Conservation (phyloP, 2,113 vertebrate species). For the Brachypodius melanocephalos region DNA sequence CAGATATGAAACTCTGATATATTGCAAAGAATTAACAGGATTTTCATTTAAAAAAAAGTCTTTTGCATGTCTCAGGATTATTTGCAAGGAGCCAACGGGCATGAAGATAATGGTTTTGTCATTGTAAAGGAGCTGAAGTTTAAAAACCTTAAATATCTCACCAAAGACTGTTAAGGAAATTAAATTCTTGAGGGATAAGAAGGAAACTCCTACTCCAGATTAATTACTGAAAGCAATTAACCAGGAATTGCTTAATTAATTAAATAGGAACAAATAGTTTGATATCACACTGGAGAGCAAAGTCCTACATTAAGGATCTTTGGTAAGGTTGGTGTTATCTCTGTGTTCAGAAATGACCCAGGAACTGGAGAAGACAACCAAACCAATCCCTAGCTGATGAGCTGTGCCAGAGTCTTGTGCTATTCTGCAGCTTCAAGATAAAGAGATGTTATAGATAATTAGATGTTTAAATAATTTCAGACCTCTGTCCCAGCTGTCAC, state of each 20-base stretch:
- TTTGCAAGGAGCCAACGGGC: not conserved
- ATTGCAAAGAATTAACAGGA: not conserved
- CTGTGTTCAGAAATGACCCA: not conserved
- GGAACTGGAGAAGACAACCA: not conserved
- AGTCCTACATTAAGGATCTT: not conserved
- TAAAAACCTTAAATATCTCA: not conserved
- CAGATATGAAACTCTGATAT: not conserved
- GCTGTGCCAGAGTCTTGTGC: not conserved
- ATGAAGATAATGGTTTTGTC: not conserved
- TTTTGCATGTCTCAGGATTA: not conserved
- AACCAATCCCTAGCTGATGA: not conserved
- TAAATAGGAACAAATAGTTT: not conserved
- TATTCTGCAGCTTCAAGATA: not conserved
- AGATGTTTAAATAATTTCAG: not conserved
- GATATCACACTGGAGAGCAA: not conserved
- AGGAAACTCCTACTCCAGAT: not conserved
- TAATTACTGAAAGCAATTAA: slow-evolving; percentile 22
- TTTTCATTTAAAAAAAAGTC: not conserved
- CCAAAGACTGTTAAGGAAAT: not conserved
- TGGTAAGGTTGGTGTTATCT: not conserved
- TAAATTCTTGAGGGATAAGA: not conserved
- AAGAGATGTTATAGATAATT: not conserved
- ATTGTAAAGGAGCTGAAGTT: not conserved
- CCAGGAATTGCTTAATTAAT: not conserved
- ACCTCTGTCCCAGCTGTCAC: not conserved